A percentile compares a stretch with the other conserved stretches of the same genome.
phyloP scores from a whole-genome alignment of 2,113 vertebrate genomes.

The Myocastor coypus region DNA sequence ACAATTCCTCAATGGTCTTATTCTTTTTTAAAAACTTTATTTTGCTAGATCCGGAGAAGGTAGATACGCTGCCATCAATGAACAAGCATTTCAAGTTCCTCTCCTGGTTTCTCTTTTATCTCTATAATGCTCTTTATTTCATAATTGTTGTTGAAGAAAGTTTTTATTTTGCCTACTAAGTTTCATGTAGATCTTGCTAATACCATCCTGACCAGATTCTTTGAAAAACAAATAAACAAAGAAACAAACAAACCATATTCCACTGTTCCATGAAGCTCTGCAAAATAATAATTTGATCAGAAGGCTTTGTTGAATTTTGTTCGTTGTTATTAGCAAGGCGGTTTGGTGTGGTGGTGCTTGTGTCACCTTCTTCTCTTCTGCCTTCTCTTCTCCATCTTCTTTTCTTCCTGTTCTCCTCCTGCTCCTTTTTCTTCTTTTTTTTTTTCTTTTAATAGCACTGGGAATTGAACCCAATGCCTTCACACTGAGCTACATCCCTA shows the following conservation, averaged over 20 bases:
- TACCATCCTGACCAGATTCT: neutral
- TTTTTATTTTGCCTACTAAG: neutral
- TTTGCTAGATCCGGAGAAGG: neutral
- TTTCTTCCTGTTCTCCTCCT: neutral
- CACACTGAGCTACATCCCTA: neutral
- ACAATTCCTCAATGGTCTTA: neutral
- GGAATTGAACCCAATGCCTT: neutral
- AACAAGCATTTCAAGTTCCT: neutral
- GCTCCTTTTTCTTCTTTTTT: neutral
- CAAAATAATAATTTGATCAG: neutral
- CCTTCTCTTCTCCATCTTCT: neutral
- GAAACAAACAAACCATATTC: neutral
- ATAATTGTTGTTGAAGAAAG: neutral
- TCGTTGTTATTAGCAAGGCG: neutral
- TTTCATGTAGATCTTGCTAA: conserved; percentile 29
- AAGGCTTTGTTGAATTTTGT: conserved; percentile 7
- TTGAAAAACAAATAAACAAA: neutral
- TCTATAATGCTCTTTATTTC: neutral
- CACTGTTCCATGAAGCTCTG: neutral
- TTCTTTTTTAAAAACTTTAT: neutral
- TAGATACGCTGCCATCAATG: neutral
- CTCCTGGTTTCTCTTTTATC: neutral
- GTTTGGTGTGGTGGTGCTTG: neutral
- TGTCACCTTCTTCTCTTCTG: neutral
- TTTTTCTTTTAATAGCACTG: neutral